Evolutionary conservation across 2,888 invertebrate species (phyloP).

Genomic region (Xestia rhomboidea): DNA sequence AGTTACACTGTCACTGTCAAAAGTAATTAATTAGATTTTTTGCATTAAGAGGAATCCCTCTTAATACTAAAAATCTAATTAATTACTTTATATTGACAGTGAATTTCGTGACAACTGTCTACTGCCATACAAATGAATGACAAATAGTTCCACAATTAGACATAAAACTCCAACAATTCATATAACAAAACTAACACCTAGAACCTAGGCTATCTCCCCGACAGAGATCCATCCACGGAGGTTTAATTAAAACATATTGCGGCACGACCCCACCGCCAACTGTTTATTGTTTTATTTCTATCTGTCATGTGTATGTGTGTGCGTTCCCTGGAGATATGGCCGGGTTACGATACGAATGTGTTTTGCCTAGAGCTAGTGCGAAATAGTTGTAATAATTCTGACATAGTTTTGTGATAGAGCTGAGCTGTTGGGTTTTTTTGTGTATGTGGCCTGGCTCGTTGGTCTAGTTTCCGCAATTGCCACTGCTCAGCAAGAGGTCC

Average conservation of each 20-base stretch:
- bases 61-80: neutral
- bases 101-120: neutral
- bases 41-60: too few relatives aligned
- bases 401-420: neutral
- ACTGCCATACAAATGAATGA: neutral
- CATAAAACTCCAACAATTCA: neutral
- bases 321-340: constrained; percentile 37
- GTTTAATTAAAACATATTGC: constrained; percentile 62
- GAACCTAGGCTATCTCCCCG: constrained; percentile 4
- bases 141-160: neutral
- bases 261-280: constrained; percentile 17
- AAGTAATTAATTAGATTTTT: too few relatives aligned
- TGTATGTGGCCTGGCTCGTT: too few relatives aligned
- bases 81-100: neutral
- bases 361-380: constrained; percentile 3
- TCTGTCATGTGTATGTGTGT: neutral
- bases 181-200: constrained; percentile 14
- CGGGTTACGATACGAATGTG: constrained; percentile 25
- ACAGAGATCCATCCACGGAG: constrained; percentile 31
- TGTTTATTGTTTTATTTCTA: constrained; percentile 47
- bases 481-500: too few relatives aligned
- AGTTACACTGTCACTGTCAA: neutral
- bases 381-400: constrained; percentile 1
- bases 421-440: neutral
- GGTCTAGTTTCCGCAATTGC: too few relatives aligned